Evolutionary conservation across 2,888 invertebrate genomes (phyloP).

Genomic region (Heliconius erato): DNA sequence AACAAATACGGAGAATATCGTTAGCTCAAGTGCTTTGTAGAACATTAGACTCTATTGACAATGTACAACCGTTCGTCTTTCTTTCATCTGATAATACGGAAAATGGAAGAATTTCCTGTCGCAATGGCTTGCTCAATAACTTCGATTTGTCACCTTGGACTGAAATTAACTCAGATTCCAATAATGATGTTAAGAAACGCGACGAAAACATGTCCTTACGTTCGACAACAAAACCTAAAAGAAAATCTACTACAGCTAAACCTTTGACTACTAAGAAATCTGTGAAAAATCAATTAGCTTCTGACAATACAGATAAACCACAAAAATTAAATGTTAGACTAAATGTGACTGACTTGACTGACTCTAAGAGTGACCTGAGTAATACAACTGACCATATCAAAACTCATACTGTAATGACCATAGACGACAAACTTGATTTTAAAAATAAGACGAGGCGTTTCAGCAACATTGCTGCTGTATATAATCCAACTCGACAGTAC

Average conservation of each 20-base stretch:
- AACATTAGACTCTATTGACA: constrained; percentile 88
- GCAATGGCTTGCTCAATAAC: constrained; percentile 82
- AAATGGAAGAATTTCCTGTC: constrained; percentile 87
- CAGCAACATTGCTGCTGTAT: constrained; percentile 66
- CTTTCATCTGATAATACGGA: constrained; percentile 86
- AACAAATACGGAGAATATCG: constrained; percentile 89
- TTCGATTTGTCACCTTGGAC: constrained; percentile 88
- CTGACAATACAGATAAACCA: constrained; percentile 57
- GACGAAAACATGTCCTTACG: constrained; percentile 57
- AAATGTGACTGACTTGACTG: constrained; percentile 58
- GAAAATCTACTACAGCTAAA: constrained; percentile 59
- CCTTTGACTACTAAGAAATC: constrained; percentile 63
- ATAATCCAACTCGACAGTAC: constrained; percentile 62
- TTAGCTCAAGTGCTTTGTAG: constrained; percentile 90
- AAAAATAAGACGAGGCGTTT: constrained; percentile 78
- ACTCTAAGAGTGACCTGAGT: constrained; percentile 57
- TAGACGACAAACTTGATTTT: constrained; percentile 88
- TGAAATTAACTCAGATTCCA: constrained; percentile 78
- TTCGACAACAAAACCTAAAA: constrained; percentile 47
- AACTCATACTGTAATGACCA: constrained; percentile 66
- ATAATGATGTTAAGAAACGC: constrained; percentile 74
- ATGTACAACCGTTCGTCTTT: constrained; percentile 90
- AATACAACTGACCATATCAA: constrained; percentile 58
- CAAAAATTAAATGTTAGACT: constrained; percentile 58
- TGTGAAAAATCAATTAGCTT: constrained; percentile 47